These are phyloP conservation scores for Trachymyrmex cornetzi DNA, from an alignment of 1,140 invertebrate species.

Conservation along the genomic window DNA sequence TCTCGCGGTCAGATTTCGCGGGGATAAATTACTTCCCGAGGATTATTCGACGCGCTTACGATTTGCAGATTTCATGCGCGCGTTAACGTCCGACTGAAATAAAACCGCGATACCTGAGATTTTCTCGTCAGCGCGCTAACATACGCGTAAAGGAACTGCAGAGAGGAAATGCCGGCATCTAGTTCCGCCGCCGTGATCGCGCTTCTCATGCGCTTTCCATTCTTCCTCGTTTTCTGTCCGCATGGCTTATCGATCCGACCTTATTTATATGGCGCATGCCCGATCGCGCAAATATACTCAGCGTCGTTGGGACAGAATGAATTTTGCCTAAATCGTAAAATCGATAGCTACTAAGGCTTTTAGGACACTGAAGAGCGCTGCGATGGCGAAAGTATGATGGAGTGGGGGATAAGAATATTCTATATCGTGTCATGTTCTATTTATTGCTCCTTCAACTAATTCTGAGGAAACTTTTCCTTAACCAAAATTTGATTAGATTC, in stretches of 20 bases:
- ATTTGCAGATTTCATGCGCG: constrained; percentile 51
- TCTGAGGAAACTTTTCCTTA: neutral
- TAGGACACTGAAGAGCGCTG: neutral
- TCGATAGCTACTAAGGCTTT: constrained; percentile 33
- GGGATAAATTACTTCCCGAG: constrained; percentile 69
- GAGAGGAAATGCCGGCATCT: constrained; percentile 34
- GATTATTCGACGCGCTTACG: constrained; percentile 71
- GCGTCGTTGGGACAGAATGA: constrained; percentile 37
- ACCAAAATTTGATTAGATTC: neutral
- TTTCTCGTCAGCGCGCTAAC: constrained; percentile 40
- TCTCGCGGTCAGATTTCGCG: constrained; percentile 66
- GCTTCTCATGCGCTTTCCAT: constrained; percentile 41
- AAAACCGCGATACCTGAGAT: constrained; percentile 58
- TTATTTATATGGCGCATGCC: constrained; percentile 63
- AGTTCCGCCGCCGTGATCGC: constrained; percentile 38
- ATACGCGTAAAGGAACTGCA: constrained; percentile 21
- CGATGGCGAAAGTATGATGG: neutral
- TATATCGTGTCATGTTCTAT: constrained; percentile 12
- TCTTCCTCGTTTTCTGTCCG: constrained; percentile 50
- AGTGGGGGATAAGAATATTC: neutral
- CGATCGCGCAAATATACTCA: constrained; percentile 53
- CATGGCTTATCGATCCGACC: constrained; percentile 57
- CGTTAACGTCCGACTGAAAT: constrained; percentile 55
- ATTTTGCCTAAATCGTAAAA: constrained; percentile 55
- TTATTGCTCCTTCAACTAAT: neutral